These are phyloP conservation scores for Leptodactylus fallax DNA, from an alignment of 2,797 vertebrate genomes.

Conservation along the genomic window DNA sequence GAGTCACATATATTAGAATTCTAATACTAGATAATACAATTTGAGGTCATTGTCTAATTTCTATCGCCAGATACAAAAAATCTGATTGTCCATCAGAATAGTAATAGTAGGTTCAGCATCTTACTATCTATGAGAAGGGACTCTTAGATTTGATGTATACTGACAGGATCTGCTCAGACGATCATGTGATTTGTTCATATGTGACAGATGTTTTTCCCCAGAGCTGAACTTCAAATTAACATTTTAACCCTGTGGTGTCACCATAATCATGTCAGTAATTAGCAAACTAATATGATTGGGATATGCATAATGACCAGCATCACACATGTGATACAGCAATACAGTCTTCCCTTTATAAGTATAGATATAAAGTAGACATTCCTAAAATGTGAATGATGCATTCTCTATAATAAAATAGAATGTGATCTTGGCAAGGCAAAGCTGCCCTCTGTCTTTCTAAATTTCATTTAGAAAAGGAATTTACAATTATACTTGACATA, in stretches of 20 bases:
- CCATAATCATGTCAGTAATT: conserved; percentile 45
- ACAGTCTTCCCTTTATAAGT: conserved; percentile 22
- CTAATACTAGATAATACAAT: not conserved
- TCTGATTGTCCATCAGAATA: not conserved
- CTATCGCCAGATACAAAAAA: not conserved
- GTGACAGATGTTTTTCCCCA: conserved; percentile 47
- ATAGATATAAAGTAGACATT: not conserved
- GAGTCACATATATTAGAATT: not conserved
- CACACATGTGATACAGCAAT: not conserved
- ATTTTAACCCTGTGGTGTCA: conserved; percentile 41
- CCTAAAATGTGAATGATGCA: conserved; percentile 5
- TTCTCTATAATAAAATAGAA: conserved; percentile 22
- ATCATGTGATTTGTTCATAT: conserved; percentile 39
- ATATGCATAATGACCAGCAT: conserved; percentile 42
- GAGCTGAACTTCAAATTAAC: conserved; percentile 47
- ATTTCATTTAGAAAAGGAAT: conserved; percentile 31
- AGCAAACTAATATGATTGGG: conserved; percentile 25
- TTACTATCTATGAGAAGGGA: not conserved
- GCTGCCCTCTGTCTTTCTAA: conserved; percentile 15
- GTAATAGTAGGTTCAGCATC: not conserved
- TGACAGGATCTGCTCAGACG: conserved; percentile 41
- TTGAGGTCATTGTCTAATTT: conserved; percentile 7
- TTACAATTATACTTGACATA: conserved; percentile 19
- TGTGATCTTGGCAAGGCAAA: conserved; percentile 28
- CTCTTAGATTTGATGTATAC: conserved; percentile 27